Conservation (phyloP, 2,888 invertebrate genomes). For the Tillus elongatus region DNA sequence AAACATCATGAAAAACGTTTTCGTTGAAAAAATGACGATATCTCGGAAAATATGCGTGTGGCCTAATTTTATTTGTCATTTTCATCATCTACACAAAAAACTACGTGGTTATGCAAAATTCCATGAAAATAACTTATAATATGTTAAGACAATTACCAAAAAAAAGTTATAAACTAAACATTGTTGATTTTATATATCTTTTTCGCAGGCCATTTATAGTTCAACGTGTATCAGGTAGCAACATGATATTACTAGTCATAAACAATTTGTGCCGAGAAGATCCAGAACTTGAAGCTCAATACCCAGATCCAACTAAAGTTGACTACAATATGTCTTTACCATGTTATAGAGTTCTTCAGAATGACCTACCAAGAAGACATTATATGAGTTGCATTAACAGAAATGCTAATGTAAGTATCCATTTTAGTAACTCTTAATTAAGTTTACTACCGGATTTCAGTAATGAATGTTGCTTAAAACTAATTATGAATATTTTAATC, state of each 20-base stretch:
- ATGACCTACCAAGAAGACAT: slow-evolving; percentile 55
- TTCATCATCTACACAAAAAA: too few relatives aligned
- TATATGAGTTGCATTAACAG: slow-evolving; percentile 68
- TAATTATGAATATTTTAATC: too few relatives aligned
- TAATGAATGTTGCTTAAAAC: too few relatives aligned
- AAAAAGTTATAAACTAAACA: too few relatives aligned
- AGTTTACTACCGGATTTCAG: too few relatives aligned
- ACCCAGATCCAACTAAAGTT: slow-evolving; percentile 32
- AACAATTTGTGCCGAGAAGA: slow-evolving; percentile 50
- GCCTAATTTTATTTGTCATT: too few relatives aligned
- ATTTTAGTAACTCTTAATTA: neutral
- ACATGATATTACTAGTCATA: slow-evolving; percentile 70
- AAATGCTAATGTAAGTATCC: slow-evolving; percentile 59
- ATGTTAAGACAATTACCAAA: too few relatives aligned
- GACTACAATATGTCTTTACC: slow-evolving; percentile 43
- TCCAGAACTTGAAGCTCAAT: slow-evolving; percentile 19
- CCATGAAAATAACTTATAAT: too few relatives aligned
- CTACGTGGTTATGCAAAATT: too few relatives aligned
- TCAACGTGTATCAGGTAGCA: slow-evolving; percentile 67
- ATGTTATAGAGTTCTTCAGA: slow-evolving; percentile 34
- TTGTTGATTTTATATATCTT: slow-evolving; percentile 7
- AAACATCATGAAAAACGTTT: too few relatives aligned
- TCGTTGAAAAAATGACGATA: too few relatives aligned
- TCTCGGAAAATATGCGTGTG: too few relatives aligned
- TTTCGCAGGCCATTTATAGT: slow-evolving; percentile 58